Evolutionary conservation across 2,888 invertebrate genomes (phyloP).

Genomic region (Masnerella sp.): DNA sequence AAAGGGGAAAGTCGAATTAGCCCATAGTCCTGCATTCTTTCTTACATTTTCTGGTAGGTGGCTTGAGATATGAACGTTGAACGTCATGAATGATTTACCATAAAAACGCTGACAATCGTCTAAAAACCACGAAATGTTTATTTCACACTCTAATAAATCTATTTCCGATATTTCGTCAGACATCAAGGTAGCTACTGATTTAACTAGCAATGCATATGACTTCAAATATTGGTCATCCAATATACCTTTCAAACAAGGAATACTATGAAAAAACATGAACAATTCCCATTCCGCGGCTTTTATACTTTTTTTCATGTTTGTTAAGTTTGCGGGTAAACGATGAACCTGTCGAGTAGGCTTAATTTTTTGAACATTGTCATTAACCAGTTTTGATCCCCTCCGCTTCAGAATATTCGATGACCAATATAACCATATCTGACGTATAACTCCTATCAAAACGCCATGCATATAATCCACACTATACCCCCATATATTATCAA

Average conservation of each 20-base stretch:
- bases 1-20: conserved; percentile 17
- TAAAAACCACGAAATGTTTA: conserved; percentile 4
- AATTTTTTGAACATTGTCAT: conserved; percentile 2
- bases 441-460: conserved; percentile 20
- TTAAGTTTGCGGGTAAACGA: conserved; percentile 17
- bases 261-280: conserved; percentile 42
- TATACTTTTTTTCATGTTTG: conserved; percentile 7
- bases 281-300: conserved; percentile 49
- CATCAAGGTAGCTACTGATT: conserved; percentile 9
- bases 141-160: conserved; percentile 25
- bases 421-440: conserved; percentile 36
- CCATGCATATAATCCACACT: conserved; percentile 44
- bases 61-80: conserved; percentile 19
- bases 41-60: conserved; percentile 5
- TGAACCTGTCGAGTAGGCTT: conserved; percentile 8
- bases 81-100: no score
- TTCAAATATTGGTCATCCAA: conserved; percentile 11
- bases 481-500: conserved; percentile 53
- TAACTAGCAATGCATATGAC: conserved; percentile 8
- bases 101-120: conserved; percentile 7
- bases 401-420: neutral
- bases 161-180: conserved; percentile 13
- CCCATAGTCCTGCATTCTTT: neutral
- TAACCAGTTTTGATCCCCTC: neutral
- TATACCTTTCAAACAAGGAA: conserved; percentile 35